phyloP scores from a whole-genome alignment of 2,113 vertebrate species.

The Sminthopsis crassicaudata region DNA sequence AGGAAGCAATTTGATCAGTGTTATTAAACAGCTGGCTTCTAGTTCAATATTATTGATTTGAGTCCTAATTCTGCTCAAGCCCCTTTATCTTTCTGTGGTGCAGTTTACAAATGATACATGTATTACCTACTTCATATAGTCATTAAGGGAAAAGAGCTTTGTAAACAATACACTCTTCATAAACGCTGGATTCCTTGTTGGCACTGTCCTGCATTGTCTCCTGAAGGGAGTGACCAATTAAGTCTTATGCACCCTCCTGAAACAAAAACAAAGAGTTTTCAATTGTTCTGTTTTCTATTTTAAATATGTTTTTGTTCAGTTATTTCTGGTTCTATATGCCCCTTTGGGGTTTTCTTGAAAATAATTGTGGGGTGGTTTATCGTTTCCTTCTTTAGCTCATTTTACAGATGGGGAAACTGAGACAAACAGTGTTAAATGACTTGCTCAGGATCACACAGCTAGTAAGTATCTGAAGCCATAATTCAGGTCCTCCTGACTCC shows the following conservation, averaged over 20 bases:
- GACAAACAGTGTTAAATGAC: background rate
- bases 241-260: background rate
- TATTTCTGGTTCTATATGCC: background rate
- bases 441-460: background rate
- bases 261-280: background rate
- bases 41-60: background rate
- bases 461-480: slow-evolving; percentile 22
- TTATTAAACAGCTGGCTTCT: background rate
- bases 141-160: background rate
- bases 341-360: background rate
- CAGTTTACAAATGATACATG: background rate
- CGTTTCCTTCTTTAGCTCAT: background rate
- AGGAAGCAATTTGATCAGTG: too few species aligned
- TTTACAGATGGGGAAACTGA: background rate
- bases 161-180: background rate
- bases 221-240: background rate
- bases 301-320: background rate
- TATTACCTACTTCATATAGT: background rate
- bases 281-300: background rate
- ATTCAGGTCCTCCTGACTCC: background rate
- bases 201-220: background rate
- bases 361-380: background rate
- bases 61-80: background rate
- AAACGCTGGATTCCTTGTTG: background rate
- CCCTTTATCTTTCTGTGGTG: background rate